These are phyloP conservation scores for Microtus oregoni DNA, from an alignment of 2,113 vertebrate genomes.

Conservation along the genomic window DNA sequence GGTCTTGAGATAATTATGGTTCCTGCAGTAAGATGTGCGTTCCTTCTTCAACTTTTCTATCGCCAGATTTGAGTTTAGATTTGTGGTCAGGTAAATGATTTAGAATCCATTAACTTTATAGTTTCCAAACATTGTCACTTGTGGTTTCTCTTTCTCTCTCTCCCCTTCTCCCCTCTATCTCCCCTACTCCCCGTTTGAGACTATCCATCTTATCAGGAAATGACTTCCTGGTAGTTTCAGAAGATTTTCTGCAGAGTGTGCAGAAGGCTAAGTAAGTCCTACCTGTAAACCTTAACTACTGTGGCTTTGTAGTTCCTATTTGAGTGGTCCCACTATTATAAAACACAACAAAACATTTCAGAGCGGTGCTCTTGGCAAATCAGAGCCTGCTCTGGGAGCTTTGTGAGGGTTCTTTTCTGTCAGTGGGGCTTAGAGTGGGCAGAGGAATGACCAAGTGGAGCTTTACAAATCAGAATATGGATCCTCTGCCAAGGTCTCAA, in stretches of 20 bases:
- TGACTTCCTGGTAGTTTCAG: not conserved
- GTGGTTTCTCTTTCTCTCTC: not conserved
- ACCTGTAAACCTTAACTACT: not conserved
- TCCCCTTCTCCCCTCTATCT: too few relatives aligned
- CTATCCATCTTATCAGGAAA: not conserved
- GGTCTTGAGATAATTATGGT: not conserved
- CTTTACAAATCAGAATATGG: not conserved
- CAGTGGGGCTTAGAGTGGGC: not conserved
- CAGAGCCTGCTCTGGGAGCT: not conserved
- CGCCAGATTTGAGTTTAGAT: slow-evolving; percentile 1
- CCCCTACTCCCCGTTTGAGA: not conserved
- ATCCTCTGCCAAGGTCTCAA: not conserved
- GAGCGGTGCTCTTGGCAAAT: not conserved
- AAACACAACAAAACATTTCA: not conserved
- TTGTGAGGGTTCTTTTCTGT: not conserved
- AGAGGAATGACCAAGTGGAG: not conserved
- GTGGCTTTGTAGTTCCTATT: not conserved
- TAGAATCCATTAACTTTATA: not conserved
- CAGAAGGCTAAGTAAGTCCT: not conserved
- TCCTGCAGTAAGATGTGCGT: not conserved
- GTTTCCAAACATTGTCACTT: not conserved
- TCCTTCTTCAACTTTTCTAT: not conserved
- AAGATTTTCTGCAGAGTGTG: not conserved
- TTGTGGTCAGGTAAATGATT: not conserved
- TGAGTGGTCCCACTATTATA: not conserved